Evolutionary conservation across 1,140 invertebrate genomes (phyloP).

Genomic region (Apolygus lucorum): DNA sequence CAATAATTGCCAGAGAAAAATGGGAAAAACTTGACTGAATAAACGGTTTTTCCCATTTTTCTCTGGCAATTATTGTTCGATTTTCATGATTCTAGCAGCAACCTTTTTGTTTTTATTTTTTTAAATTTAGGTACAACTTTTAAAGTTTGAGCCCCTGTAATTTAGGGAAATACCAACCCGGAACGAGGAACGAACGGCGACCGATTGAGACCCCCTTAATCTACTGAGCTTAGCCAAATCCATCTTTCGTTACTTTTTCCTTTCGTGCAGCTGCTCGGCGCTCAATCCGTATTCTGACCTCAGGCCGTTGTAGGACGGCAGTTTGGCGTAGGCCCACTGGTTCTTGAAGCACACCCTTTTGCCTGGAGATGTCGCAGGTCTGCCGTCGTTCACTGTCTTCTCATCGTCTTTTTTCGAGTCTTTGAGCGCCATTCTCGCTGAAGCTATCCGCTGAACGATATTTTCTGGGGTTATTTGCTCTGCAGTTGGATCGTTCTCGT

Average conservation of each 20-base stretch:
- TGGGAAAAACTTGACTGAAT: too few relatives aligned
- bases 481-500: background rate
- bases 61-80: too few relatives aligned
- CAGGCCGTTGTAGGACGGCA: conserved; percentile 34
- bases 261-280: conserved; percentile 33
- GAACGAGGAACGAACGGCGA: too few relatives aligned
- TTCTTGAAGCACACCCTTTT: conserved; percentile 14
- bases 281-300: conserved; percentile 35
- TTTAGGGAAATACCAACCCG: too few relatives aligned
- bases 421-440: background rate
- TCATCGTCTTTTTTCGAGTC: background rate
- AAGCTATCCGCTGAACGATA: background rate
- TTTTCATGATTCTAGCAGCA: too few relatives aligned
- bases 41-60: too few relatives aligned
- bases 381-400: background rate
- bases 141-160: too few relatives aligned
- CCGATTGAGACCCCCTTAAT: too few relatives aligned
- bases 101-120: too few relatives aligned
- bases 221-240: too few relatives aligned
- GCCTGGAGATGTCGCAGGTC: conserved; percentile 23
- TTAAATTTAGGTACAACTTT: too few relatives aligned
- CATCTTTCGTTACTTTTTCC: conserved; percentile 35
- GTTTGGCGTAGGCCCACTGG: conserved; percentile 21
- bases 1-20: too few relatives aligned
- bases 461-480: background rate